Conservation (phyloP, 2,797 vertebrate species). For the Mormyrops boulengeri region DNA sequence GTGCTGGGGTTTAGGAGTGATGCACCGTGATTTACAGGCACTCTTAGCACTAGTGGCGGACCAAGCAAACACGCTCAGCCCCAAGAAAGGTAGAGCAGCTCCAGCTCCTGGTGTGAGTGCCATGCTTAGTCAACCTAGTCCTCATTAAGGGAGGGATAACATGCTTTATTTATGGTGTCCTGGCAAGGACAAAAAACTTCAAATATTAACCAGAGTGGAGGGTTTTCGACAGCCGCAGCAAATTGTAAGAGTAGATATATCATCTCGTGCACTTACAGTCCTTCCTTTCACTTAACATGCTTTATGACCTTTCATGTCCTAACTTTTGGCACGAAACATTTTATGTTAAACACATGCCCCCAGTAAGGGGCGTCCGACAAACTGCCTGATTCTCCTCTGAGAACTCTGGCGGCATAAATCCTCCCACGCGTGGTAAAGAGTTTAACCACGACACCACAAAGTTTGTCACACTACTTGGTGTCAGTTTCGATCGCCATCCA, state of each 20-base stretch:
- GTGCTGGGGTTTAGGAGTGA: not conserved
- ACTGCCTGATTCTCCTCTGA: not conserved
- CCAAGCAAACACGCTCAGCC: constrained; percentile 14
- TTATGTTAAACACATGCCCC: constrained; percentile 20
- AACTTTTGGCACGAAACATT: constrained; percentile 6
- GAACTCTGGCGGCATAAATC: not conserved
- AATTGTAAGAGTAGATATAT: constrained; percentile 39
- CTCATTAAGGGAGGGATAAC: constrained; percentile 40
- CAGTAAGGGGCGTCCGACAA: not conserved
- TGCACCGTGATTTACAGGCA: constrained; percentile 11
- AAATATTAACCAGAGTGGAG: constrained; percentile 44
- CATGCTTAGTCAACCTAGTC: constrained; percentile 35
- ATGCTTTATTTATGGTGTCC: constrained; percentile 51
- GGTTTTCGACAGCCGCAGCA: constrained; percentile 48
- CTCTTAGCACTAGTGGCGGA: not conserved
- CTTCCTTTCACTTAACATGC: constrained; percentile 34
- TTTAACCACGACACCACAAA: not conserved
- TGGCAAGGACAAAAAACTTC: constrained; percentile 46
- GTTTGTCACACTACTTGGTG: not conserved
- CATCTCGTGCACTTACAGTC: constrained; percentile 21
- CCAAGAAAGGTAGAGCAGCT: constrained; percentile 30
- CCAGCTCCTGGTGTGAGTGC: constrained; percentile 33
- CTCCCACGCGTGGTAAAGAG: not conserved
- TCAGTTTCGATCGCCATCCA: not conserved
- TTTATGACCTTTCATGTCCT: constrained; percentile 30